Percentiles rank a stretch among this genome's conserved stretches.
phyloP scores from a whole-genome alignment of 2,888 invertebrate species.

The Sycophila texana region DNA sequence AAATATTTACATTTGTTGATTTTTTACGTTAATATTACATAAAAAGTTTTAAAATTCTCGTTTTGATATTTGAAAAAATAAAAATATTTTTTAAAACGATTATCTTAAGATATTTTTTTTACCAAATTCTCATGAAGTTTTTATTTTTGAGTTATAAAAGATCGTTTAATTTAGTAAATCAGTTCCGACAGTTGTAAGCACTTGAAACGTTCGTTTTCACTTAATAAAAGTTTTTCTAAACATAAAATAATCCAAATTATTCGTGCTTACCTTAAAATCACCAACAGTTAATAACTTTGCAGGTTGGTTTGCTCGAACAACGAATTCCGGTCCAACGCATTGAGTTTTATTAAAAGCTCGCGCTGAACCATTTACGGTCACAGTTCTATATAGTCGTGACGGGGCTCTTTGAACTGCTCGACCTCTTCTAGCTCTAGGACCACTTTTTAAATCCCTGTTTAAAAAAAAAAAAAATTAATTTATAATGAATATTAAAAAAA shows the following conservation, averaged over 20 bases:
- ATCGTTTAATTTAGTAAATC: no score
- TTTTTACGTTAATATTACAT: no score
- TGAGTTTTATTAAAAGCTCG: conserved; percentile 75
- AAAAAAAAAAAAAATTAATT: background rate
- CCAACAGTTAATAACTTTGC: conserved; percentile 80
- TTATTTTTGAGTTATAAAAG: no score
- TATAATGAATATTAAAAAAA: background rate
- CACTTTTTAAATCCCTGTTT: conserved; percentile 63
- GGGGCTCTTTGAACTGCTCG: conserved; percentile 85
- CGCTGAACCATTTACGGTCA: conserved; percentile 73
- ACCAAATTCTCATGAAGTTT: no score
- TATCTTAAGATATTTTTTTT: no score
- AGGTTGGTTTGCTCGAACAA: conserved; percentile 83
- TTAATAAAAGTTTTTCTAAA: background rate
- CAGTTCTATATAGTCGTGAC: conserved; percentile 82
- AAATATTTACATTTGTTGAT: no score
- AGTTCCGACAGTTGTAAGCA: no score
- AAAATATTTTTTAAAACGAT: no score
- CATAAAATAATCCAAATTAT: no score
- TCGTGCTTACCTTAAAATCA: conserved; percentile 75
- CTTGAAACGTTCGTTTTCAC: background rate
- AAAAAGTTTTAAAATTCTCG: no score
- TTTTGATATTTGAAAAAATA: no score
- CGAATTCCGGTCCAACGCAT: conserved; percentile 85
- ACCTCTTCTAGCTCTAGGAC: conserved; percentile 75